Base-by-base conservation (phyloP, 2,113 vertebrate genomes). In the Neotoma lepida region DNA sequence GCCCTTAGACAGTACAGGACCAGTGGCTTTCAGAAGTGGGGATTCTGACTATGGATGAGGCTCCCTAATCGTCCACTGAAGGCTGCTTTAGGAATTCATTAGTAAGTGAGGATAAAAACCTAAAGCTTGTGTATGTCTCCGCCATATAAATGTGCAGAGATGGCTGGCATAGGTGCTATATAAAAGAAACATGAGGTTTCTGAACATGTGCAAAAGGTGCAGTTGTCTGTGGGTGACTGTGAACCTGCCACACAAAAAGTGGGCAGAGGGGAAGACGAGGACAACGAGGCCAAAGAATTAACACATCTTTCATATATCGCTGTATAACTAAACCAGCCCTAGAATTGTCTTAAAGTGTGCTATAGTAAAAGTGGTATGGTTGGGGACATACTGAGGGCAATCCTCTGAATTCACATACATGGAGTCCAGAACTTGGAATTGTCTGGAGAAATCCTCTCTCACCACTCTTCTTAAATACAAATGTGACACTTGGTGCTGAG, bases 101-200 rank as follows among this genome's bases (percentile, higher is more conserved):
- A 63, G 74, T 74, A 61, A 93, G 39, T 10, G 46, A 26, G 54
- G 33, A 28, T 54, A n/a, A 90, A 66, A 86, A 56, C 44, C 18
- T 2, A 15, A 89, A 54, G 22, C n/a, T 0, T 28, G 4, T 41
- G 41, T n/a, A 20, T 28, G 41, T 30, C 64, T 90, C 30, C 1
- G 46, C 44, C 44, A 61, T 24, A 35, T 14, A 49, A 63, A 44
- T 1, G 0, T 12, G 24, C 24, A 63, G 28, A 58, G 80, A 58
- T 39, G 74, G 14, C 20, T 10, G 9, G 5, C 49, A 41, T 1
- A n/a, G 39, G 4, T 17, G 49, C 6, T 2, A 9, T 13, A 2
- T 10, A 58, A 58, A 13, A 5, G 84, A 88, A 68, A n/a, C 58
- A 77, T 2, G 39, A 22, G 30, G 58, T 58, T 87, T 78, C 44